A percentile compares a stretch with the other conserved stretches of the same genome.
Evolutionary conservation across 2,113 vertebrate genomes (phyloP).

Genomic region (Pluvialis apricaria): DNA sequence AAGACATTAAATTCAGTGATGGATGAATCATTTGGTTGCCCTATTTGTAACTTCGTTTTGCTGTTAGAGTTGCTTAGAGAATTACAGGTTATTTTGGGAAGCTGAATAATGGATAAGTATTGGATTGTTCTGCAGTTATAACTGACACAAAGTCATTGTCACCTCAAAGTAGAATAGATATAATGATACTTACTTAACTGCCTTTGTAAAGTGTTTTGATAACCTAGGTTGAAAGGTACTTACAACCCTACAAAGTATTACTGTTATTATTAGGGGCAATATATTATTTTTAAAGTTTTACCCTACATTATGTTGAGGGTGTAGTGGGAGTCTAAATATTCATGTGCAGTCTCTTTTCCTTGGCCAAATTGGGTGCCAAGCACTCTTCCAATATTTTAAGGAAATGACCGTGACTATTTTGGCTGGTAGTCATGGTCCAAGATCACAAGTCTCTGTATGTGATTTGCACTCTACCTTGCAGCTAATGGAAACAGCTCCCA

Average conservation of each 20-base stretch:
- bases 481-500: not conserved
- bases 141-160: conserved; percentile 45
- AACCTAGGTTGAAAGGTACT: conserved; percentile 27
- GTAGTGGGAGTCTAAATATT: not conserved
- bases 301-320: not conserved
- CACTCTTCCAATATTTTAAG: not conserved
- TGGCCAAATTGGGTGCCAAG: not conserved
- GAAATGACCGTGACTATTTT: not conserved
- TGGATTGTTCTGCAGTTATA: conserved; percentile 53
- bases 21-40: not conserved
- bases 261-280: conserved; percentile 11
- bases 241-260: not conserved
- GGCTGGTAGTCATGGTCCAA: not conserved
- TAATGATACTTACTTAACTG: conserved; percentile 48
- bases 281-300: conserved; percentile 21
- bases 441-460: accelerated
- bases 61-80: conserved; percentile 21
- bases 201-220: conserved; percentile 48
- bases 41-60: not conserved
- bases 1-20: not conserved
- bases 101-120: conserved; percentile 35
- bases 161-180: conserved; percentile 9
- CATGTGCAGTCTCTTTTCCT: not conserved
- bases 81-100: conserved; percentile 52
- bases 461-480: not conserved